Conservation (phyloP, 1,140 invertebrate species). For the Geopemphigus sp. region DNA sequence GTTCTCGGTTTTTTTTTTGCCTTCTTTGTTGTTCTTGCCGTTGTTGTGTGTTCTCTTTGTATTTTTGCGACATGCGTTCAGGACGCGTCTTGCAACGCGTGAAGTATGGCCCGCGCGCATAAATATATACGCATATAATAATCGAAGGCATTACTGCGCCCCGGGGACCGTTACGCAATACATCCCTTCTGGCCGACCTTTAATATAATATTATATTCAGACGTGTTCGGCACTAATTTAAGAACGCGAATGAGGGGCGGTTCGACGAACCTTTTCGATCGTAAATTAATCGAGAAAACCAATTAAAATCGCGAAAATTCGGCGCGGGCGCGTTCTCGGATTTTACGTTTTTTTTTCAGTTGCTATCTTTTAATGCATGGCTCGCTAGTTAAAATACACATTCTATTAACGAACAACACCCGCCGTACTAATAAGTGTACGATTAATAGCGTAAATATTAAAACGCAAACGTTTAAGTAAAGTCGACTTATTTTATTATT, state of each 20-base stretch:
- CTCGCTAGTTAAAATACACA: too few species aligned
- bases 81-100: neutral
- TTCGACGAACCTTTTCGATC: neutral
- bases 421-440: too few species aligned
- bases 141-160: slow-evolving; percentile 46
- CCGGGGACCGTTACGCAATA: slow-evolving; percentile 21
- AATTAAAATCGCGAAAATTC: slow-evolving; percentile 15
- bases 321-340: too few species aligned
- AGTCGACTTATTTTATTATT: too few species aligned
- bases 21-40: neutral
- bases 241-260: neutral
- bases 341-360: too few species aligned
- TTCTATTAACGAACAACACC: too few species aligned
- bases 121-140: slow-evolving; percentile 4
- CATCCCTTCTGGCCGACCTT: neutral
- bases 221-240: slow-evolving; percentile 42
- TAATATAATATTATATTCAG: slow-evolving; percentile 17
- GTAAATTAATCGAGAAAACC: slow-evolving; percentile 31
- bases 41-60: neutral
- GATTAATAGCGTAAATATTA: too few species aligned
- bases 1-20: neutral
- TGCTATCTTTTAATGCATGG: too few species aligned
- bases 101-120: neutral
- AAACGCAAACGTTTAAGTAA: too few species aligned
- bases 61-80: slow-evolving; percentile 23